phyloP scores from a whole-genome alignment of 2,888 invertebrate species.

The Xestia rhomboidea region DNA sequence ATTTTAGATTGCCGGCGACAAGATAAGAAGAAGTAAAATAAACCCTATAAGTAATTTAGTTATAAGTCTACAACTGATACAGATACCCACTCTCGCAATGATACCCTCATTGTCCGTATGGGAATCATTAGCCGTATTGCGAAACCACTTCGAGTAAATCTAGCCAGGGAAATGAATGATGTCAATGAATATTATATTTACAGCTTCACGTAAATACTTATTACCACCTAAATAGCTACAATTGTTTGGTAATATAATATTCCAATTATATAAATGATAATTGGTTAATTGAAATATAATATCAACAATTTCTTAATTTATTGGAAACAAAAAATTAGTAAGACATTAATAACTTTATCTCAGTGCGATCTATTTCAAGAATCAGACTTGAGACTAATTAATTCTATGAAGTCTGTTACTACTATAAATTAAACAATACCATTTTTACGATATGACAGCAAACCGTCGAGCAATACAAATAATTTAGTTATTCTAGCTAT shows the following conservation, averaged over 20 bases:
- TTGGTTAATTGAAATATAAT: background rate
- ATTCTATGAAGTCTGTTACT: constrained; percentile 14
- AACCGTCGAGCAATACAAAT: constrained; percentile 70
- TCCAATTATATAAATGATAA: background rate
- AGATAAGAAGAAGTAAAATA: too few species aligned
- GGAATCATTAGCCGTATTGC: constrained; percentile 57
- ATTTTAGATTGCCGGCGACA: background rate
- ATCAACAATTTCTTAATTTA: background rate
- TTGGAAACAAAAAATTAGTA: background rate
- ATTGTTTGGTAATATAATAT: background rate
- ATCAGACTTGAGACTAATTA: background rate
- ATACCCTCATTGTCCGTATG: constrained; percentile 45
- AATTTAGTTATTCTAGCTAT: constrained; percentile 77
- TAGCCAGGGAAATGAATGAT: constrained; percentile 18
- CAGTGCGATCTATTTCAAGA: constrained; percentile 16
- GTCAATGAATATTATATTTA: constrained; percentile 10
- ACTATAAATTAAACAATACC: constrained; percentile 32
- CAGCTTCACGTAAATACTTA: background rate
- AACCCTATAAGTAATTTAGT: background rate
- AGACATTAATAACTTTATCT: constrained; percentile 7
- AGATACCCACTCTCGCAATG: constrained; percentile 33
- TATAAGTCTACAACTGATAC: constrained; percentile 9
- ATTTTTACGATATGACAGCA: constrained; percentile 49
- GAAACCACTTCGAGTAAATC: constrained; percentile 22
- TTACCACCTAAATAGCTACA: background rate